A percentile compares a stretch with the other conserved stretches of the same genome.
Conservation (phyloP, 2,113 vertebrate genomes). For the Toxotes chatareus region DNA sequence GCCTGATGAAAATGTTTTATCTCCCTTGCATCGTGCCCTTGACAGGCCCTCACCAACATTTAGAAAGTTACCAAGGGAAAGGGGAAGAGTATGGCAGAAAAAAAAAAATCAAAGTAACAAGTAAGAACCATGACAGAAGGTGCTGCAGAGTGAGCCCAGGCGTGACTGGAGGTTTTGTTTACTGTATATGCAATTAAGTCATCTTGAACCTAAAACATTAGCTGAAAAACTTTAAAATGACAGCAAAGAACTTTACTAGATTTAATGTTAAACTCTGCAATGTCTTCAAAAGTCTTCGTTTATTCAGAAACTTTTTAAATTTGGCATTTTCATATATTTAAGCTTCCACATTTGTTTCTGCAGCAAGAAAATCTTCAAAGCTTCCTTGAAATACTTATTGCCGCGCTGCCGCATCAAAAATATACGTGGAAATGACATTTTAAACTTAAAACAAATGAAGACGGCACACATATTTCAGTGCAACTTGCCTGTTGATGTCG, state of each 20-base stretch:
- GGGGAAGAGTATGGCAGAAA: conserved; percentile 7
- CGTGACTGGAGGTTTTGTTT: conserved; percentile 25
- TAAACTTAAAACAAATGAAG: neutral
- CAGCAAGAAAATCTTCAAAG: neutral
- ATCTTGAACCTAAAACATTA: conserved; percentile 1
- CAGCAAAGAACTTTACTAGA: neutral
- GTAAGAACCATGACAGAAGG: conserved; percentile 23
- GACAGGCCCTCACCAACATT: conserved; percentile 41
- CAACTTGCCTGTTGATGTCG: neutral
- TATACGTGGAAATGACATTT: neutral
- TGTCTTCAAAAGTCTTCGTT: neutral
- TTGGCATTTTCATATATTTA: neutral
- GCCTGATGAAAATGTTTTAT: conserved; percentile 52
- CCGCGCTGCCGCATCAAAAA: neutral
- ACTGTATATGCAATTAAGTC: neutral
- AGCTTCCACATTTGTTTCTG: neutral
- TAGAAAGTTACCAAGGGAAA: conserved; percentile 19
- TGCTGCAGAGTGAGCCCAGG: neutral
- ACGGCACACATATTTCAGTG: neutral
- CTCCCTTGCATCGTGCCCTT: conserved; percentile 33
- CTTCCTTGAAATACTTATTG: neutral
- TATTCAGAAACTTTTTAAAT: neutral
- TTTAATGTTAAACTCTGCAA: neutral
- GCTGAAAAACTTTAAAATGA: neutral
- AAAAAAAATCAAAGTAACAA: conserved; percentile 34